Conservation (phyloP, 2,888 invertebrate species). For the Saturnia japonica region DNA sequence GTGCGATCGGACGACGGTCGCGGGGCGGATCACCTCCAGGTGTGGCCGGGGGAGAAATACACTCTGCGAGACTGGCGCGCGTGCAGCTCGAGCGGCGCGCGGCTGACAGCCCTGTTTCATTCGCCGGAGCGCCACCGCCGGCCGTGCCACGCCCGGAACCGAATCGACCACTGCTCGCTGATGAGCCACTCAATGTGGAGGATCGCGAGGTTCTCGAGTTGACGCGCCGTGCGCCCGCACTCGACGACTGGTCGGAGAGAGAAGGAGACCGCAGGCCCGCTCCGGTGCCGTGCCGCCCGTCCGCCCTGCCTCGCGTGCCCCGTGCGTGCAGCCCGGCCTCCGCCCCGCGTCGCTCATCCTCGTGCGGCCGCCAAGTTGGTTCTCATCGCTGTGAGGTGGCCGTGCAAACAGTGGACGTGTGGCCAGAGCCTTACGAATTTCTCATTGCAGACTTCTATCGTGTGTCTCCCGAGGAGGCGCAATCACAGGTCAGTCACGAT, state of each 20-base stretch:
- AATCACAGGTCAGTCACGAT: constrained; percentile 40
- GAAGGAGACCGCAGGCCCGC: constrained; percentile 33
- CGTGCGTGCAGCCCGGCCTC: constrained; percentile 23
- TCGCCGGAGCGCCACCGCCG: constrained; percentile 65
- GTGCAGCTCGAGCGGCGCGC: constrained; percentile 76
- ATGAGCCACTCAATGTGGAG: constrained; percentile 48
- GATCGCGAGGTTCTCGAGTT: constrained; percentile 72
- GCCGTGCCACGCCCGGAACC: constrained; percentile 52
- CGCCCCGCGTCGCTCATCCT: constrained; percentile 36
- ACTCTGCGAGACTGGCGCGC: constrained; percentile 66
- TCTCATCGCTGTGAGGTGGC: constrained; percentile 37
- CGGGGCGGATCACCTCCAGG: constrained; percentile 88
- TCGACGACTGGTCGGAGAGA: constrained; percentile 34
- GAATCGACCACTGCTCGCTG: constrained; percentile 45
- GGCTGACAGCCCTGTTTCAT: constrained; percentile 70
- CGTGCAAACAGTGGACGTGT: constrained; percentile 86
- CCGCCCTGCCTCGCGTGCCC: constrained; percentile 27
- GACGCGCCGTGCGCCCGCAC: constrained; percentile 57
- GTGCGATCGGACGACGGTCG: constrained; percentile 83
- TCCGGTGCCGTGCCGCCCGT: constrained; percentile 33
- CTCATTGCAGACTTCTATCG: constrained; percentile 86
- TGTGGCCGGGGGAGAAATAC: constrained; percentile 73
- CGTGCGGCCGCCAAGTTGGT: constrained; percentile 25
- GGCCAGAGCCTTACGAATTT: constrained; percentile 89
- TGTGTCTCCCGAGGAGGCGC: constrained; percentile 51